Conservation (phyloP, 2,888 invertebrate species). For the Perizoma affinitatum region DNA sequence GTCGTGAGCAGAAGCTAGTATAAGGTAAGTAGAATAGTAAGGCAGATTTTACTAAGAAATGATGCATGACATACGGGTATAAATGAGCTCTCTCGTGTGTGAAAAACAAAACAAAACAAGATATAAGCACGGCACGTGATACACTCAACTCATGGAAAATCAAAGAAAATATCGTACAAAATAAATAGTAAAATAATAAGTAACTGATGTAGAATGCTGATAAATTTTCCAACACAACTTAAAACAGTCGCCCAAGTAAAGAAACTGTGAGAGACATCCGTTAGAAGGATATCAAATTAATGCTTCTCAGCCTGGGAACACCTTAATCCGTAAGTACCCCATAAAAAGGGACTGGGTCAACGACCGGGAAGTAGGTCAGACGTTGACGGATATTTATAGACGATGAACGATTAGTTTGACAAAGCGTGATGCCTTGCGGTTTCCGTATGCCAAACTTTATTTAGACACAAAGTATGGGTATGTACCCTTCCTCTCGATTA, state of each 20-base stretch:
- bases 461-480: not conserved
- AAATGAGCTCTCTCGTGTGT: too few species aligned
- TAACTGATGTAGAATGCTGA: too few species aligned
- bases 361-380: conserved; percentile 61
- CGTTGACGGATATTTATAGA: conserved; percentile 55
- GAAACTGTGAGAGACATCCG: conserved; percentile 10
- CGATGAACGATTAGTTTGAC: conserved; percentile 52
- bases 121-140: too few species aligned
- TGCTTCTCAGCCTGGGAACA: conserved; percentile 28
- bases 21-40: too few species aligned
- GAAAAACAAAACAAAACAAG: too few species aligned
- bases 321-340: conserved; percentile 46
- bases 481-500: conserved; percentile 17
- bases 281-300: conserved; percentile 18
- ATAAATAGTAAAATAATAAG: too few species aligned
- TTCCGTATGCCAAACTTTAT: conserved; percentile 21
- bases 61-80: too few species aligned
- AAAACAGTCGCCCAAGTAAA: not conserved
- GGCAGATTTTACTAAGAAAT: too few species aligned
- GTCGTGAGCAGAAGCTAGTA: too few species aligned
- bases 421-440: conserved; percentile 38
- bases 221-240: too few species aligned
- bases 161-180: too few species aligned
- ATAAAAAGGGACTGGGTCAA: conserved; percentile 50
- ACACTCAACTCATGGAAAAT: too few species aligned